Evolutionary conservation across 2,888 invertebrate species (phyloP).

Genomic region (Drosophila phalerata): DNA sequence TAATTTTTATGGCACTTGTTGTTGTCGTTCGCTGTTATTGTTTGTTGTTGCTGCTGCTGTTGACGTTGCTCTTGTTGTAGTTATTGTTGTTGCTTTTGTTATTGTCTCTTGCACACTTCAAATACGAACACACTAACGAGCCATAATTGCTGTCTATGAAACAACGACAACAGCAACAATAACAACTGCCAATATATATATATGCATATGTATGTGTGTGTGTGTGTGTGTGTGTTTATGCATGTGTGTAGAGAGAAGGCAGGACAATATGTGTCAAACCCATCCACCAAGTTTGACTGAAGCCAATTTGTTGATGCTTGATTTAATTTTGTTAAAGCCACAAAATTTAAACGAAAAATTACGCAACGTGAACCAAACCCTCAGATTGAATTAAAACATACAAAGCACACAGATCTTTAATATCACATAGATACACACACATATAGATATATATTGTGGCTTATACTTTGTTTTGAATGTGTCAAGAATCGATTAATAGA

Average conservation of each 20-base stretch:
- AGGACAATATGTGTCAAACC: conserved; percentile 41
- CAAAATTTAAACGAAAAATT: conserved; percentile 59
- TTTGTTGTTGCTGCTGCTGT: conserved; percentile 36
- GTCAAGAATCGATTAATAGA: conserved; percentile 1
- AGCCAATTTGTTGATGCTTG: conserved; percentile 71
- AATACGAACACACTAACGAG: conserved; percentile 80
- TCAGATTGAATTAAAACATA: conserved; percentile 40
- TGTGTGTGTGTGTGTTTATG: conserved; percentile 4
- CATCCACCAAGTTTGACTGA: conserved; percentile 20
- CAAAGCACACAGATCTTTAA: not conserved
- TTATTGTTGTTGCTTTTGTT: conserved; percentile 35
- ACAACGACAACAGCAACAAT: conserved; percentile 52
- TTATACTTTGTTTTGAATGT: not conserved
- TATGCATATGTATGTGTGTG: conserved; percentile 3
- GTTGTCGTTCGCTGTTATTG: conserved; percentile 36
- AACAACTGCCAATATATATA: conserved; percentile 47
- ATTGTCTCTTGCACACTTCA: conserved; percentile 76
- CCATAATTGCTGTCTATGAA: conserved; percentile 81
- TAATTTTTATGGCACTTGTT: conserved; percentile 81
- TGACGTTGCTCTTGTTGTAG: conserved; percentile 34
- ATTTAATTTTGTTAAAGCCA: conserved; percentile 61
- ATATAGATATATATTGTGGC: not conserved
- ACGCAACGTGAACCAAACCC: conserved; percentile 28
- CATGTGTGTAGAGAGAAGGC: conserved; percentile 24
- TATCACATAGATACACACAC: not conserved